Evolutionary conservation across 2,888 invertebrate genomes (phyloP).

Genomic region (Tenthredo amoena): DNA sequence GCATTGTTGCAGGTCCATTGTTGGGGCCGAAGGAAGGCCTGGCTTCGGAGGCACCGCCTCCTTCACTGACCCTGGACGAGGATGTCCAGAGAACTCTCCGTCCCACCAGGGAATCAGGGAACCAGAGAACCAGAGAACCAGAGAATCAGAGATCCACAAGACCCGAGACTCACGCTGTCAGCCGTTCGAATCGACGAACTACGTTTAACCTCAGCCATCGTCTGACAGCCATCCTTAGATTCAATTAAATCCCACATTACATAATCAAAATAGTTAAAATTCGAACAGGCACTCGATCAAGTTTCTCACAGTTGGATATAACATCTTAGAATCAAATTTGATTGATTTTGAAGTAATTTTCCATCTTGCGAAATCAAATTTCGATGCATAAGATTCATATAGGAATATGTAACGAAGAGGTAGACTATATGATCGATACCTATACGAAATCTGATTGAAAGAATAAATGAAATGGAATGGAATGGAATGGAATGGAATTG

Average conservation of each 20-base stretch:
- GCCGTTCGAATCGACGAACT: slow-evolving; percentile 38
- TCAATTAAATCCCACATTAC: neutral
- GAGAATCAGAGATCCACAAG: slow-evolving; percentile 29
- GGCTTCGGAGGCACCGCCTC: slow-evolving; percentile 74
- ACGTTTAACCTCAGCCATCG: slow-evolving; percentile 25
- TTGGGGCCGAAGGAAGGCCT: slow-evolving; percentile 71
- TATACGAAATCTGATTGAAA: neutral
- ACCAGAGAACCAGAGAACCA: slow-evolving; percentile 35
- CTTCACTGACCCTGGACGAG: slow-evolving; percentile 70
- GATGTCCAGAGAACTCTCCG: slow-evolving; percentile 60
- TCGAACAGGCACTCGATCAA: neutral
- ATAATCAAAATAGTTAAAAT: neutral
- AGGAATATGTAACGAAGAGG: neutral
- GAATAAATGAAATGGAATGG: neutral
- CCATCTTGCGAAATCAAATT: neutral
- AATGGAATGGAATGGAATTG: neutral
- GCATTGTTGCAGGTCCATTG: slow-evolving; percentile 72
- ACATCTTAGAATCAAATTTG: neutral
- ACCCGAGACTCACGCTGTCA: slow-evolving; percentile 33
- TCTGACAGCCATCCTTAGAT: slow-evolving; percentile 17
- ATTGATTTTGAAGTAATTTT: neutral
- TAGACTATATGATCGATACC: neutral
- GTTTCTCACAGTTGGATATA: neutral
- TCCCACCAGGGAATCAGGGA: slow-evolving; percentile 65
- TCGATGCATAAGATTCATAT: neutral